These are phyloP conservation scores for Rhopilema esculentum DNA, from an alignment of 30 jellyfish, hydroid and myxozoan species.

Conservation along the genomic window DNA sequence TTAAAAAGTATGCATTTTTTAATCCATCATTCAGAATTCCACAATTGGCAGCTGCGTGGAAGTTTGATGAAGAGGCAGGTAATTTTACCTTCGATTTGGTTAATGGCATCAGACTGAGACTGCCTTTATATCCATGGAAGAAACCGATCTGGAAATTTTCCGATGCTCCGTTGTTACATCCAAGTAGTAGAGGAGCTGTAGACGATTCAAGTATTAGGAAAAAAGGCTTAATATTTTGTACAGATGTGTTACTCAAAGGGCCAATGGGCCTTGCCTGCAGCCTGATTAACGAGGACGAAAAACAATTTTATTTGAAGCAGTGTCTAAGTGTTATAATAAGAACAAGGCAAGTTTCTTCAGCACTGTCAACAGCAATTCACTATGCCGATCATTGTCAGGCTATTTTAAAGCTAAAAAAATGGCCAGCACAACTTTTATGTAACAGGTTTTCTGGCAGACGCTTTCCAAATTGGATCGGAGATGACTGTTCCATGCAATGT, in stretches of 20 bases:
- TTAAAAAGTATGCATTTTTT: conserved; percentile 18
- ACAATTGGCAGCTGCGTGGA: conserved; percentile 64
- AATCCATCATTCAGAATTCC: conserved; percentile 41
- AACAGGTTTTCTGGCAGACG: conserved; percentile 35
- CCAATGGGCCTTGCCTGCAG: conserved; percentile 45
- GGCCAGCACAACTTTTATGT: conserved; percentile 73
- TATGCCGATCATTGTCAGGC: conserved; percentile 53
- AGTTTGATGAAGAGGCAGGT: conserved; percentile 64
- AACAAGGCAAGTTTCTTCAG: conserved; percentile 17
- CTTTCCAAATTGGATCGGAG: conserved; percentile 72
- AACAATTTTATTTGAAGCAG: conserved; percentile 22
- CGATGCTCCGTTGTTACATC: conserved; percentile 57
- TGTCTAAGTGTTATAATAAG: conserved; percentile 35
- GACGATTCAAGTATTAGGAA: conserved; percentile 31
- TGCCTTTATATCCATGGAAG: conserved; percentile 69
- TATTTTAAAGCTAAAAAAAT: conserved; percentile 11
- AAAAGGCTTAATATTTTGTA: conserved; percentile 40
- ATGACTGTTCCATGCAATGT: conserved; percentile 52
- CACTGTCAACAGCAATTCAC: conserved; percentile 45
- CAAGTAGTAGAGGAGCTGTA: conserved; percentile 19
- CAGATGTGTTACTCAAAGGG: conserved; percentile 39
- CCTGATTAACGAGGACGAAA: conserved; percentile 4
- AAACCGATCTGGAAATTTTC: conserved; percentile 54
- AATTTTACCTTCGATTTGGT: conserved; percentile 22
- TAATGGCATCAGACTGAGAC: conserved; percentile 37